Conservation (phyloP, 2,797 vertebrate species). For the Erethizon dorsatum region DNA sequence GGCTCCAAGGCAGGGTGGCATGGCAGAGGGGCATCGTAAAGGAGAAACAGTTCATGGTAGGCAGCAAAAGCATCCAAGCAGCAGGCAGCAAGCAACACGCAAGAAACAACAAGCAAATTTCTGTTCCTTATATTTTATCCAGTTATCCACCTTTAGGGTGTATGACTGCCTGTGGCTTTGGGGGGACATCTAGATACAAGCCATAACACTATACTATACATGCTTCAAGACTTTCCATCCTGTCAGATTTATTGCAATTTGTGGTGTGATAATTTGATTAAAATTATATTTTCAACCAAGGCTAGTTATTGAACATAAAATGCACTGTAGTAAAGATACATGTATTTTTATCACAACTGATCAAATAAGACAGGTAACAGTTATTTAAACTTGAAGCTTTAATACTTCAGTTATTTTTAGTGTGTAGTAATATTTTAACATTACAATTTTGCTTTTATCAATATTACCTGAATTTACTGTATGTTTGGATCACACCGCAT, state of each 20-base stretch:
- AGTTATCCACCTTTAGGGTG: background rate
- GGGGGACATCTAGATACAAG: background rate
- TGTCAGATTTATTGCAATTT: background rate
- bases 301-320: conserved; percentile 27
- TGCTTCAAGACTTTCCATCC: background rate
- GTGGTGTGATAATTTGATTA: background rate
- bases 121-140: background rate
- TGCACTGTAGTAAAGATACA: background rate
- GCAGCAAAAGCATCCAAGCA: background rate
- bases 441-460: conserved; percentile 53
- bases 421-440: conserved; percentile 47
- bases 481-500: background rate
- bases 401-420: conserved; percentile 24
- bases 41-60: background rate
- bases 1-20: background rate
- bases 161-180: background rate
- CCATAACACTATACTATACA: background rate
- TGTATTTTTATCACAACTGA: background rate
- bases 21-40: background rate
- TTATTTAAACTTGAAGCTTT: background rate
- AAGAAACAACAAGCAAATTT: background rate
- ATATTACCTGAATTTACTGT: conserved; percentile 27
- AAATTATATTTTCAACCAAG: conserved; percentile 45
- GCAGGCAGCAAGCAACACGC: too few relatives aligned
- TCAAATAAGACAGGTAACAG: conserved; percentile 12